phyloP scores from a whole-genome alignment of 2,797 vertebrate species.

The Brotogeris chrysoptera region DNA sequence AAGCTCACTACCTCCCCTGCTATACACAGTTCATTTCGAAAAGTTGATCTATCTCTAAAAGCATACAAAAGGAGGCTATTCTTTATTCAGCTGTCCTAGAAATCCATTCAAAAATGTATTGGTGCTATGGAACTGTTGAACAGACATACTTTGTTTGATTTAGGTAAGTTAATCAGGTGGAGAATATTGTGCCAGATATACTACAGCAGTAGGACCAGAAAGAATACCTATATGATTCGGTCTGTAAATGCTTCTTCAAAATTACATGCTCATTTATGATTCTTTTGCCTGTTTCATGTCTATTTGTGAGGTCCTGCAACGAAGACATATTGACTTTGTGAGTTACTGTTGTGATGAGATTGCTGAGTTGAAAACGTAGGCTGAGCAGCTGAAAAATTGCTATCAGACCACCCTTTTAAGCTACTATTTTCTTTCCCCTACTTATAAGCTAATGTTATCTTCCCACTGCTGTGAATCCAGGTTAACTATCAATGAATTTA shows the following conservation, averaged over 20 bases:
- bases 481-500: neutral
- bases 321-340: neutral
- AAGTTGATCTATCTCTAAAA: neutral
- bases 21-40: neutral
- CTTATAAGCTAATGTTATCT: neutral
- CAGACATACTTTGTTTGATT: neutral
- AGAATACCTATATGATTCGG: neutral
- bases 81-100: neutral
- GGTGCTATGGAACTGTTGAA: neutral
- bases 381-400: neutral
- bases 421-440: neutral
- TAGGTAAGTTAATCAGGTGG: neutral
- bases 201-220: neutral
- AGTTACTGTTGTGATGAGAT: neutral
- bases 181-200: neutral
- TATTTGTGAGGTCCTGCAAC: neutral
- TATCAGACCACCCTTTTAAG: neutral
- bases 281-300: neutral
- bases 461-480: neutral
- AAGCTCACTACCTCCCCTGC: neutral
- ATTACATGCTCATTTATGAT: neutral
- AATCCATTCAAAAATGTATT: neutral
- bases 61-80: neutral
- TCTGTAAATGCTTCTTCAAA: neutral
- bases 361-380: neutral